Conservation (phyloP, 2,888 invertebrate genomes). For the Agapostemon virescens region DNA sequence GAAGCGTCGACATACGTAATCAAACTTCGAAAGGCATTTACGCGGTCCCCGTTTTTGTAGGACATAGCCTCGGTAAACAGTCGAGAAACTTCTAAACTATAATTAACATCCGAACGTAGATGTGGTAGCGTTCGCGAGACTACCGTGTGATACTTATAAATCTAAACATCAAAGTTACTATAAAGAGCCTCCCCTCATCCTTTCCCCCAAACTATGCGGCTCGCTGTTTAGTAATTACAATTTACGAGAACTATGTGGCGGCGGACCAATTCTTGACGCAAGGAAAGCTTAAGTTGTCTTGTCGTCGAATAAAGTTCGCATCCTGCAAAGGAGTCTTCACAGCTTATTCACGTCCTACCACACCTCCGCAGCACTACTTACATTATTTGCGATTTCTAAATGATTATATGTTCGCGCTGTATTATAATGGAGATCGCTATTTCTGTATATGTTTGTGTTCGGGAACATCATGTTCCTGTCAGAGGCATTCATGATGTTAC, state of each 20-base stretch:
- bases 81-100: constrained; percentile 26
- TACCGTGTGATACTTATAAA: constrained; percentile 13
- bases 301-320: too few species aligned
- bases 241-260: constrained; percentile 51
- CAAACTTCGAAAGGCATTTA: constrained; percentile 39
- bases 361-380: too few species aligned
- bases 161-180: constrained; percentile 24
- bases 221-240: constrained; percentile 57
- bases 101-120: constrained; percentile 24
- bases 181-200: constrained; percentile 31
- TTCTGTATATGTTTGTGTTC: too few species aligned
- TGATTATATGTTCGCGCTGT: too few species aligned
- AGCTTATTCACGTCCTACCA: too few species aligned
- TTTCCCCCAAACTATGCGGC: background rate
- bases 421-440: too few species aligned
- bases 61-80: constrained; percentile 13
- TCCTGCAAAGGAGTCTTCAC: too few species aligned
- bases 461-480: too few species aligned
- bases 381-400: too few species aligned
- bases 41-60: constrained; percentile 22
- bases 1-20: constrained; percentile 29
- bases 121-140: background rate
- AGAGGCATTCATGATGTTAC: too few species aligned
- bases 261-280: background rate
- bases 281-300: background rate